These are phyloP conservation scores for Ranitomeya variabilis DNA, from an alignment of 2,113 vertebrate species.

Conservation along the genomic window DNA sequence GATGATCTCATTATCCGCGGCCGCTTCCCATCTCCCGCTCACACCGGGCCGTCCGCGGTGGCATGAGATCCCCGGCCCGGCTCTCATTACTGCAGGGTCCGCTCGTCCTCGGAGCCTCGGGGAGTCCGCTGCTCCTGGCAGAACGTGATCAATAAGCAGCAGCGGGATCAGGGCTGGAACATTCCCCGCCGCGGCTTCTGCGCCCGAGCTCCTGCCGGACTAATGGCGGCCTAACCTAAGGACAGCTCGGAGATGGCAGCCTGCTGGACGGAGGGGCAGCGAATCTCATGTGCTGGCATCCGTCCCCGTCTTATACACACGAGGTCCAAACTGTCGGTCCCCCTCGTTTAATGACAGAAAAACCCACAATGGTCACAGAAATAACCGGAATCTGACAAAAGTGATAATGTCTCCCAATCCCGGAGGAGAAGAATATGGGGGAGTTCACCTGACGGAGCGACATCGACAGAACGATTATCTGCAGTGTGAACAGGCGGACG, in stretches of 20 bases:
- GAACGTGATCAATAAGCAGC: not conserved
- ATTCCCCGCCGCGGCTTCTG: not conserved
- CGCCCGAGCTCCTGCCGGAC: not conserved
- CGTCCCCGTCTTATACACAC: not conserved
- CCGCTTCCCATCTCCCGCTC: constrained; percentile 14
- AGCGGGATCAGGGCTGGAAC: not conserved
- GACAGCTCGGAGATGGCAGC: not conserved
- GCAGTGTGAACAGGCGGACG: too few species aligned
- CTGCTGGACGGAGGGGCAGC: too few species aligned
- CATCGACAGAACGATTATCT: too few species aligned
- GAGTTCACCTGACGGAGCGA: too few species aligned
- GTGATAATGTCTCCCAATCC: too few species aligned
- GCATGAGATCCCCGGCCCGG: not conserved
- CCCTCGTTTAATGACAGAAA: too few species aligned
- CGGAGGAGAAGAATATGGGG: too few species aligned
- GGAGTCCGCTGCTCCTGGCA: not conserved
- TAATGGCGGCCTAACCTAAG: not conserved
- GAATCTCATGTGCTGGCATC: not conserved
- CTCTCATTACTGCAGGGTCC: constrained; percentile 2
- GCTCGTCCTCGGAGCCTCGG: constrained; percentile 16
- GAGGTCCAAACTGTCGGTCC: too few species aligned
- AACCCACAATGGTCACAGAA: too few species aligned
- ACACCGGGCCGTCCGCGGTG: not conserved
- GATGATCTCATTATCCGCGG: constrained; percentile 30
- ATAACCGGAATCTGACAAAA: too few species aligned